Evolutionary conservation across 2,113 vertebrate genomes (phyloP), one percentile per base, ranked within the genome.

Genomic region (Pimephales promelas): DNA sequence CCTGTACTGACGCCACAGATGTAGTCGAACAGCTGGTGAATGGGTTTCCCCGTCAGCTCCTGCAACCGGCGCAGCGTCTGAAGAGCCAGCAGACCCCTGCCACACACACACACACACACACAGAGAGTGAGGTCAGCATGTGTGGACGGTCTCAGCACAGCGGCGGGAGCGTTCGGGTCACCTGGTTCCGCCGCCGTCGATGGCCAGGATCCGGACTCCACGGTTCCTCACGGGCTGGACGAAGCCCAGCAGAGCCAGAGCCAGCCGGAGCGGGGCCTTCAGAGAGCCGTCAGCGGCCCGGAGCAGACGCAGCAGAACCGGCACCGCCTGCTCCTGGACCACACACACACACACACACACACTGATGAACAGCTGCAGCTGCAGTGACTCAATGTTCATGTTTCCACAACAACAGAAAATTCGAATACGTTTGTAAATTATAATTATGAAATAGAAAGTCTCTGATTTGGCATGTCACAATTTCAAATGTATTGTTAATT

Each of bases 1-100:
- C 45, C 97, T 93, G 97, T 98, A 93, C 97, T 99, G 87, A 99
- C 97, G 26, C 97, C 97, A 86, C 97, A 99, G 89, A 99, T 97
- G 88, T 98, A 98, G 92, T 98, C 97, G 82, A 99, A 99, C 71
- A 99, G 95, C 85, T 98, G 94, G 92, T 98, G 94, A 90, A 99
- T 82, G 0, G 92, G 96, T 88, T 98, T 98, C 64, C 97, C 97
- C 28, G 97, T 97, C 82, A 98, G 89, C 82, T 95, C 93, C 91
- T 98, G 95, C 77, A 99, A 88, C 87, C 96, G 95, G 47, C 94
- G 90, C 10, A 99, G 93, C 31, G 96, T 96, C 88, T 98, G 97
- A 88, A 99, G 94, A 18, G 97, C 96, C 90, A 99, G n/a, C n/a
- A n/a, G n/a, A n/a, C n/a, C n/a, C n/a, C n/a, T n/a, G n/a, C n/a